Base-by-base conservation (phyloP, 2,113 vertebrate genomes). In the Prionailurus viverrinus region DNA sequence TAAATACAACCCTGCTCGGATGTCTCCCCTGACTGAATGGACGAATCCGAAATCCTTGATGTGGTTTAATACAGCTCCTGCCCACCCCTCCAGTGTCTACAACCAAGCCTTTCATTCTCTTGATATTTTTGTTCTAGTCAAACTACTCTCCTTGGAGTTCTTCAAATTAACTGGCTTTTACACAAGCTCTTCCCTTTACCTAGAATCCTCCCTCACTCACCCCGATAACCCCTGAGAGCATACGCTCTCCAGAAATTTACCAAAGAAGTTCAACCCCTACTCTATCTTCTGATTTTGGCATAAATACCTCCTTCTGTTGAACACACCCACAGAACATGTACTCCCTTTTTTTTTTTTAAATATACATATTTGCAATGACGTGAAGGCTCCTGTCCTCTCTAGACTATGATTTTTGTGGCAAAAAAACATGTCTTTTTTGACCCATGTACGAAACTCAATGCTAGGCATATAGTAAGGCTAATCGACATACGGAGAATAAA, bases 381-480 rank as follows among this genome's bases (percentile, higher is more conserved):
- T 16, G 29, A 80, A 55, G 53, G 68, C 23, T 81, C 69, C 45
- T 76, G 45, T 53, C 29, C 87, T 96, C 48, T 87, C 76, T 36
- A 58, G 36, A 55, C 45, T 74, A 48, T 12, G 63, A 29, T 61
- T 21, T 4, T 3, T 36, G 10, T 11, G 61, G 69, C 29, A 76
- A 69, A 63, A 97, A 97, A 79, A 7, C 41, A 29, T 51, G 21
- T 81, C 82, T 95, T 80, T 83, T 79, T 95, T 21, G 13, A 71
- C 73, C n/a, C 51, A 69, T 1, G 7, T 39, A 53, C 58, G 53
- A 36, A 91, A 89, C 25, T 93, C 66, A 82, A 23, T 41, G 53
- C 31, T 7, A 91, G 31, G 14, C 29, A 41, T 29, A 74, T 21
- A 86, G 21, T 14, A n/a, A 89, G 53, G 76, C 66, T 96, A 90